Conservation (phyloP, 2,888 invertebrate species). For the Nephrotoma appendiculata region DNA sequence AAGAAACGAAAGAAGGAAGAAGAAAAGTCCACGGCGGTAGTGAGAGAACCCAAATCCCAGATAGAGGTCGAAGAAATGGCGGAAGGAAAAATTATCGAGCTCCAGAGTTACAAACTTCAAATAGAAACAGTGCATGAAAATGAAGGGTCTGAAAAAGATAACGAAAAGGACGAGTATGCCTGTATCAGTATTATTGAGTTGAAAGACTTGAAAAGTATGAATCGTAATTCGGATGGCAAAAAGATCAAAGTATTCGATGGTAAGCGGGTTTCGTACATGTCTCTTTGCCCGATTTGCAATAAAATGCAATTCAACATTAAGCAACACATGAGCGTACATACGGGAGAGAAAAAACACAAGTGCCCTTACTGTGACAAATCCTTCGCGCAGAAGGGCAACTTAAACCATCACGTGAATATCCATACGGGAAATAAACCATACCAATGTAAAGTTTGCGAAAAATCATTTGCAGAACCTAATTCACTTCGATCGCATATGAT, state of each 20-base stretch:
- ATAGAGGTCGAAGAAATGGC: not conserved
- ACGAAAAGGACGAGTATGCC: not conserved
- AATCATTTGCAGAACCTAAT: conserved; percentile 11
- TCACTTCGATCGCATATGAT: conserved; percentile 12
- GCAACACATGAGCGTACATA: conserved; percentile 12
- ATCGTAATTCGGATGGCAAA: not conserved
- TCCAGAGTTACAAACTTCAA: not conserved
- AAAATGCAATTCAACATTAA: conserved; percentile 11
- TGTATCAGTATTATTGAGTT: not conserved
- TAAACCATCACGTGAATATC: conserved; percentile 11
- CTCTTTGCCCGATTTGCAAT: conserved; percentile 9
- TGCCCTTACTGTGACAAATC: conserved; percentile 10
- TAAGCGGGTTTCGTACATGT: conserved; percentile 7
- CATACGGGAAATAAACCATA: conserved; percentile 13
- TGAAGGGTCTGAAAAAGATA: not conserved
- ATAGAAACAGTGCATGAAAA: not conserved
- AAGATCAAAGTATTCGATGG: conserved; percentile 3
- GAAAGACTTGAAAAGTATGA: not conserved
- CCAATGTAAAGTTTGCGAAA: conserved; percentile 10
- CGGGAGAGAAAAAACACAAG: conserved; percentile 9
- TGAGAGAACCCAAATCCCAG: no score
- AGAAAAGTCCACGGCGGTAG: not conserved
- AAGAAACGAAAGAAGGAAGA: not conserved
- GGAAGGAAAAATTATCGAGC: not conserved
- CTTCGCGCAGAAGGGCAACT: conserved; percentile 11